Evolutionary conservation across 2,888 invertebrate genomes (phyloP), one percentile per base, ranked within the genome.

Genomic region (Cephus pulcher): DNA sequence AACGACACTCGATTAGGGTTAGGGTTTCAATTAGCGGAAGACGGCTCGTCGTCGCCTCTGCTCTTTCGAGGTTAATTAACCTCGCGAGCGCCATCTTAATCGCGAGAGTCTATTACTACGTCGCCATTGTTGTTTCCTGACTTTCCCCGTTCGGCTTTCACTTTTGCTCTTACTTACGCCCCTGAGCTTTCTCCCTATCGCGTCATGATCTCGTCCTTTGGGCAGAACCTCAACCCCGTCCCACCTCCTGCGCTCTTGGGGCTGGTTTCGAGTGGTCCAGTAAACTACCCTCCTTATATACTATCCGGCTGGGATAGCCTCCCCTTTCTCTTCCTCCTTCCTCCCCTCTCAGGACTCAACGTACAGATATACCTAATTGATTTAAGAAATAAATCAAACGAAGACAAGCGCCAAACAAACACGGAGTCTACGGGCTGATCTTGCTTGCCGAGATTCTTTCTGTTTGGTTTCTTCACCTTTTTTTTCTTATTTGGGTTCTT

Each of bases 381-480:
- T 85, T 84, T 81, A 80, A 81, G 83, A 78, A 78, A 84, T 84
- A 82, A 83, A 84, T 85, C 81, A 82, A 80, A 75, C 78, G 40
- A 77, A 37, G 77, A 71, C 37, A 68, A 76, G 81, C 69, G 73
- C 73, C 76, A 75, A 78, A 76, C 75, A 76, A 80, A 78, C 75
- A 30, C 70, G 76, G n/a, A 56, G 73, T 33, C n/a, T 12, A 69
- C 34, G 74, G 32, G 34, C 35, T 15, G 34, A n/a, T 34, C 34
- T 15, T 35, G 74, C 34, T 74, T 74, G 71, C 35, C 75, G 71
- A 71, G 37, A 75, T 70, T 75, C 75, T 75, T 78, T 78, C 34
- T 37, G 12, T n/a, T 76, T 70, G 23, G 2, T 74, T 74, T 74
- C 15, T 35, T 15, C 3, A n/a, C 11, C 15, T 1, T n/a, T 4